Base-by-base conservation (phyloP, 2,113 vertebrate species). In the Uria aalge region DNA sequence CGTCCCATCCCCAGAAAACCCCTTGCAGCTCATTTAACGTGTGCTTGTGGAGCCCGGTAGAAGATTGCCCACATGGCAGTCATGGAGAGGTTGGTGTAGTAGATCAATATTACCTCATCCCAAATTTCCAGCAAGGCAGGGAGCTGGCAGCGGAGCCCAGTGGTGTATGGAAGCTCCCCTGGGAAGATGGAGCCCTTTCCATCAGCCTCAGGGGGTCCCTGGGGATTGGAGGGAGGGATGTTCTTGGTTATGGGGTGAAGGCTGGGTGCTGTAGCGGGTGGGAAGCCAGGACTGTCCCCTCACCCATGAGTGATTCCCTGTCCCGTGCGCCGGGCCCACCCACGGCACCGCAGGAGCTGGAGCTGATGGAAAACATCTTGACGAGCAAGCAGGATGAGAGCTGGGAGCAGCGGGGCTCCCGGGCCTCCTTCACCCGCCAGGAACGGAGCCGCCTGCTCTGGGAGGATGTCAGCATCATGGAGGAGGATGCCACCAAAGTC, bases 401-500 rank as follows among this genome's bases (percentile, higher is more conserved):
- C 85, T 99, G 99, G 99, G 99, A 99, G 56, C 86, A 96, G 13
- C 98, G 98, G 36, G 98, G 97, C 41, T 82, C 98, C 1, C 98
- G 98, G 52, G 95, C 98, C 6, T 97, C 98, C 30, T 98, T 98
- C 2, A 85, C 98, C 81, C 98, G 99, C 24, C 99, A 98, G 97
- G 99, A 99, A 13, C 98, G 99, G 21, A 99, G 97, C 97, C 97
- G 98, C 13, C 98, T 99, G 88, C 98, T 99, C 84, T 99, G 99
- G 99, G 99, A 99, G 11, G 99, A 99, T 8, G 66, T 98, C 47
- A 96, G 97, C 8, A 9, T 96, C 15, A 29, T 96, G 1, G 99
- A 99, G 82, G 99, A 99, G 43, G 99, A 99, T 27, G 94, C 98
- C 72, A 98, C 99, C 94, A 99, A 99, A 98, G 93, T 99, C 91